A percentile compares a stretch with the other conserved stretches of the same genome.
Evolutionary conservation across 2,888 invertebrate genomes (phyloP).

Genomic region (Plemyria rubiginata): DNA sequence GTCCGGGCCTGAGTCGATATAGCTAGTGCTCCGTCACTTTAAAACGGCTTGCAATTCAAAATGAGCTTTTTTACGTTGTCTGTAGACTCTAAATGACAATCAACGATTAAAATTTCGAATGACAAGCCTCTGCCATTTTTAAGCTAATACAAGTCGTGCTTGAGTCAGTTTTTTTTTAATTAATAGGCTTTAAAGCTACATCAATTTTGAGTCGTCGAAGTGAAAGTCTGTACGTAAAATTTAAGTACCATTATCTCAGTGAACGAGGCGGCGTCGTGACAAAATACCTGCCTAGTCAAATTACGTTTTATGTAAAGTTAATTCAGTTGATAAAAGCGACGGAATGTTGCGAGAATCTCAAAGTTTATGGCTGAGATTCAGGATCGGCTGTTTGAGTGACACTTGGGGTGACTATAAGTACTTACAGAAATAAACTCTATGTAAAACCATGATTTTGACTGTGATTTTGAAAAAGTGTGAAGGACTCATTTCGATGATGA

Average conservation of each 20-base stretch:
- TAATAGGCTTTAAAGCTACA: not conserved
- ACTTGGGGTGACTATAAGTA: conserved; percentile 18
- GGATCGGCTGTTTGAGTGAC: conserved; percentile 27
- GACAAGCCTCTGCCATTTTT: not conserved
- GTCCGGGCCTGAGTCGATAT: conserved; percentile 51
- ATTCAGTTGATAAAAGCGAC: conserved; percentile 41
- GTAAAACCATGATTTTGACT: not conserved
- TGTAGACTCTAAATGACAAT: conserved; percentile 2
- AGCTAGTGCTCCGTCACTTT: conserved; percentile 30
- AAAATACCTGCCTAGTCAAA: conserved; percentile 56
- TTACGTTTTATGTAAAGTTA: conserved; percentile 47
- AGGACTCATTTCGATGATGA: too few species aligned
- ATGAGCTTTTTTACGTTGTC: conserved; percentile 1
- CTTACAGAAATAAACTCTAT: not conserved
- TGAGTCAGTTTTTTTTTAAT: not conserved
- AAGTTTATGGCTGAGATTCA: conserved; percentile 30
- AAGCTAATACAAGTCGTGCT: not conserved
- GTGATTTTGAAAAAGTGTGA: too few species aligned
- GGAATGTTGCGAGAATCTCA: conserved; percentile 36
- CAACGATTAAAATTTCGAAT: not conserved
- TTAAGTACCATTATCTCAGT: conserved; percentile 13
- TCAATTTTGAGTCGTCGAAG: conserved; percentile 11
- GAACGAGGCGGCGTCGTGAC: conserved; percentile 39
- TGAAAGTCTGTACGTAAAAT: conserved; percentile 18
- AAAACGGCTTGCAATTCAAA: conserved; percentile 4